These are phyloP conservation scores for Dione vanillae DNA, from an alignment of 2,888 invertebrate species.

Conservation along the genomic window DNA sequence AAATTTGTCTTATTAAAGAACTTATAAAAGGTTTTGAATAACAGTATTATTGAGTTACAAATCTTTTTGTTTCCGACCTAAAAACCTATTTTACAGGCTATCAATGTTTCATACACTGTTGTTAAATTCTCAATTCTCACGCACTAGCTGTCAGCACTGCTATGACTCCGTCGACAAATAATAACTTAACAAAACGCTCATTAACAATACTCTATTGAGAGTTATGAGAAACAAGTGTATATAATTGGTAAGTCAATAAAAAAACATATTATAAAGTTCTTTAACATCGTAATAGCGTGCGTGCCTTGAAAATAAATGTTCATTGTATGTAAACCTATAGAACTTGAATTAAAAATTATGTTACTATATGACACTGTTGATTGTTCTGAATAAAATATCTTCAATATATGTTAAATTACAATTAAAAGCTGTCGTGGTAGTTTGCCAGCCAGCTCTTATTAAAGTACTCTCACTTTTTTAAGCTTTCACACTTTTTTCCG, in stretches of 20 bases:
- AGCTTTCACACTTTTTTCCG: too few relatives aligned
- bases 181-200: conserved; percentile 32
- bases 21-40: neutral
- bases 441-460: too few relatives aligned
- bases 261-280: conserved; percentile 18
- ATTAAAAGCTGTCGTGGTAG: neutral
- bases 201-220: conserved; percentile 9
- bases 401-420: neutral
- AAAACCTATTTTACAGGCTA: conserved; percentile 8
- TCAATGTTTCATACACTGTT: conserved; percentile 14
- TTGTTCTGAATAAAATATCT: too few relatives aligned
- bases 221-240: conserved; percentile 36
- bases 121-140: conserved; percentile 56
- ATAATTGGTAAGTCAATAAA: conserved; percentile 23
- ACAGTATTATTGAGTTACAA: neutral
- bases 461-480: too few relatives aligned
- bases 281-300: conserved; percentile 14
- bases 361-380: too few relatives aligned
- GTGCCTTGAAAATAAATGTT: conserved; percentile 11
- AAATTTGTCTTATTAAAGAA: too few relatives aligned
- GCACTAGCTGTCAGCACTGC: conserved; percentile 59
- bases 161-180: conserved; percentile 59
- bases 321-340: neutral
- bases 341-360: too few relatives aligned
- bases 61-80: neutral